Evolutionary conservation across 2,888 invertebrate genomes (phyloP), one percentile per base, ranked within the genome.

Genomic region (Megaustenia siamemsis): DNA sequence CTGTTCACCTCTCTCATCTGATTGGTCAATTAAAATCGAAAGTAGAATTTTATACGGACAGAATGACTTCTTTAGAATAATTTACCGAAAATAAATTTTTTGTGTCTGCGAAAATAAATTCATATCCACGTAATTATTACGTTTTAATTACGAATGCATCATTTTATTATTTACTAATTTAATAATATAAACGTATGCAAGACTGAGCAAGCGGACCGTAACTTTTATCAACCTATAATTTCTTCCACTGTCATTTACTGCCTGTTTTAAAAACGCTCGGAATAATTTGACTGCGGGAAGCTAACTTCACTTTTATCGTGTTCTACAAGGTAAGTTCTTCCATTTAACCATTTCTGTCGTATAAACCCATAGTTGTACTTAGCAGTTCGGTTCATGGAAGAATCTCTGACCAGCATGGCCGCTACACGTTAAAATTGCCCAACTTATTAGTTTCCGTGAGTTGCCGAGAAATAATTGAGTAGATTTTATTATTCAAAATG

Each of bases 401-500:
- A 21, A 24, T 76, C 24, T 35, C 35, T 10, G 5, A 24, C 18
- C 24, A 24, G 8, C 6, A 76, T 24, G 18, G 10, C 32, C 6
- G 18, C 15, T 76, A 24, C 24, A 76, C 18, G 49, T 15, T 28
- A 56, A 24, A 49, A 53, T 35, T 76, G 35, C 12, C 68, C 79
- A 77, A 81, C 86, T 88, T 84, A 88, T 89, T 87, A 86, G 86
- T 89, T 87, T 89, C 87, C 89, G 89, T 69, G 56, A 81, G 53
- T 79, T 83, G 86, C 88, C 89, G 89, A 88, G 89, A 87, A 89
- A 89, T 90, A 90, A 90, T 89, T 88, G 86, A 75, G 66, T 43
- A 84, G 56, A 89, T 88, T 89, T 91, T 91, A 92, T 91, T 92
- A 92, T 92, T 92, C 92, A 92, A 92, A 91, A 92, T 92, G 92